Conservation (phyloP, 2,888 invertebrate species). For the Dorcus parallelipipedus region DNA sequence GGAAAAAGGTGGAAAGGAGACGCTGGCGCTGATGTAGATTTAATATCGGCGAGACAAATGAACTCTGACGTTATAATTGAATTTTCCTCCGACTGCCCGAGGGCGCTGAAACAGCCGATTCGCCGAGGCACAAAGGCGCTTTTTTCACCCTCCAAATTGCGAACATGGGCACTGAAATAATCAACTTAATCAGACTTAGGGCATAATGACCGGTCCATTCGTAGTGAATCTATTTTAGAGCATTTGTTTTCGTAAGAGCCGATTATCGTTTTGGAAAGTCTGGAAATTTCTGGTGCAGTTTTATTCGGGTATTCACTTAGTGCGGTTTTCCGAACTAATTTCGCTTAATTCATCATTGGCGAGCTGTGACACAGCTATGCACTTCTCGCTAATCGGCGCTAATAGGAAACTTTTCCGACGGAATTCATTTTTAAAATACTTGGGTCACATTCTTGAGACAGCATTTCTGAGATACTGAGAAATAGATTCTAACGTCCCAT, state of each 20-base stretch:
- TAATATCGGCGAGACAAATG: not conserved
- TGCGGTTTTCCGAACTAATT: not conserved
- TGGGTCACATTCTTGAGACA: too few relatives aligned
- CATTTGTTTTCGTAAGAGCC: too few relatives aligned
- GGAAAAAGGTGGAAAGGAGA: too few relatives aligned
- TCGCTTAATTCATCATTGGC: not conserved
- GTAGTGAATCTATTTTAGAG: too few relatives aligned
- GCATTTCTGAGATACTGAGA: too few relatives aligned
- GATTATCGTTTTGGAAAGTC: too few relatives aligned
- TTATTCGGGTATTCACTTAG: too few relatives aligned
- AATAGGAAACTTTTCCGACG: slow-evolving; percentile 2
- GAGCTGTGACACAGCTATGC: not conserved
- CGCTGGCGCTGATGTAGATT: too few relatives aligned
- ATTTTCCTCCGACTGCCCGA: not conserved
- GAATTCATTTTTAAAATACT: not conserved
- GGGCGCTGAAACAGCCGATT: not conserved
- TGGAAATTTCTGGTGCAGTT: too few relatives aligned
- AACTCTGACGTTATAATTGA: slow-evolving; percentile 3
- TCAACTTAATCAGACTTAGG: too few relatives aligned
- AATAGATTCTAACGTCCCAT: too few relatives aligned
- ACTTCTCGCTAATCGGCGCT: not conserved
- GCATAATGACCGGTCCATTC: too few relatives aligned
- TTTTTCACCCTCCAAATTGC: not conserved
- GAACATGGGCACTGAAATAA: not conserved
- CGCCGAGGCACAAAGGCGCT: not conserved